A percentile compares a stretch with the other conserved stretches of the same genome.
Evolutionary conservation across 1,140 invertebrate species (phyloP).

Genomic region (Pteromalus puparum): DNA sequence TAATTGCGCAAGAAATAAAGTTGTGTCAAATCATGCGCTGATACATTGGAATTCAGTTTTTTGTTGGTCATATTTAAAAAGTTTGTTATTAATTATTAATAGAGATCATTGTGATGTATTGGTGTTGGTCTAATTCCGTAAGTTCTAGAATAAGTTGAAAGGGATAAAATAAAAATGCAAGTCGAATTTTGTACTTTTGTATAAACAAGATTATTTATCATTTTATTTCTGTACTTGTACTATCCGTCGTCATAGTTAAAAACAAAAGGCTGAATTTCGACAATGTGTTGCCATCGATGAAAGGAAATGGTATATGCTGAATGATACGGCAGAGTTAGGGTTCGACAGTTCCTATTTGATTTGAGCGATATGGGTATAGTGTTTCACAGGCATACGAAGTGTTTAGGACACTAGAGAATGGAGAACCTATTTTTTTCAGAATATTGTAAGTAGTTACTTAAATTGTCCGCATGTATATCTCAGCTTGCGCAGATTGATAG

Average conservation of each 20-base stretch:
- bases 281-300: not conserved
- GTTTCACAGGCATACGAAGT: not conserved
- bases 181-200: not conserved
- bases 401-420: not conserved
- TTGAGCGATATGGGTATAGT: not conserved
- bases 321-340: slow-evolving; percentile 16
- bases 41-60: slow-evolving; percentile 15
- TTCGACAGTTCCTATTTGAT: slow-evolving; percentile 36
- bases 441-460: slow-evolving; percentile 34
- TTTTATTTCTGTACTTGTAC: not conserved
- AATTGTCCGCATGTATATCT: not conserved
- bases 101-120: too few relatives aligned
- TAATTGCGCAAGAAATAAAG: not conserved
- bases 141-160: not conserved
- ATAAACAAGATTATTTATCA: not conserved
- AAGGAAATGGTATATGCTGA: not conserved
- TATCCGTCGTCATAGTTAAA: too few relatives aligned
- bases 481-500: not conserved
- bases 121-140: not conserved
- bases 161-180: not conserved
- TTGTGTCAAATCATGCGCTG: not conserved
- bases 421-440: slow-evolving; percentile 32
- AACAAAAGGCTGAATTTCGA: slow-evolving; percentile 18
- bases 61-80: not conserved
- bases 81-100: too few relatives aligned